A percentile compares a stretch with the other conserved stretches of the same genome.
These are phyloP conservation scores for Bathybates hornii DNA, from an alignment of 2,113 vertebrate genomes.

Conservation along the genomic window DNA sequence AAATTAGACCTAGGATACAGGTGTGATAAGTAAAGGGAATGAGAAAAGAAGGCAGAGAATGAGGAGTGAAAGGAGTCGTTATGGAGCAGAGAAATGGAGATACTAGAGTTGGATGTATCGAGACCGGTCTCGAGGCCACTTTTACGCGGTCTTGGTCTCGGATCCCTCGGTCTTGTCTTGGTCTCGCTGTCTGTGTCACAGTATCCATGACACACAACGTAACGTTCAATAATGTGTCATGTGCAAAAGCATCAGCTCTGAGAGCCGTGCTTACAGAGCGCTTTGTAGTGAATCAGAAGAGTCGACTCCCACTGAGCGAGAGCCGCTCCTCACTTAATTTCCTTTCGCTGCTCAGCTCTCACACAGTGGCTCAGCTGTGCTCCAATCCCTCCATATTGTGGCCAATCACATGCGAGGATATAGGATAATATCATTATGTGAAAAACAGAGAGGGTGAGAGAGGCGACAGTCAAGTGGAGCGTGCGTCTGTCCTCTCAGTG, in stretches of 20 bases:
- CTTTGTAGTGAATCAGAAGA: too few relatives aligned
- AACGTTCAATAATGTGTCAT: not conserved
- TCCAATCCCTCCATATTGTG: not conserved
- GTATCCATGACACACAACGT: not conserved
- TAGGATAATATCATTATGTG: not conserved
- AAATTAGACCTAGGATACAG: not conserved
- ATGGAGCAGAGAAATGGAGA: not conserved
- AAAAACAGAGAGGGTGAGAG: not conserved
- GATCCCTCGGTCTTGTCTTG: not conserved
- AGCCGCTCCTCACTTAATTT: not conserved
- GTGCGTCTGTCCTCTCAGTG: too few relatives aligned
- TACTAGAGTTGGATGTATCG: not conserved
- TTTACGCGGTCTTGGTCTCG: not conserved
- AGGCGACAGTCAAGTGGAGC: too few relatives aligned
- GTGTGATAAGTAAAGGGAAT: not conserved
- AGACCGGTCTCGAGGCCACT: not conserved
- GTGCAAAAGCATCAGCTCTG: not conserved
- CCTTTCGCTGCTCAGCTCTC: not conserved
- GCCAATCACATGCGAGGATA: not conserved
- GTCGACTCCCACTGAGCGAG: not conserved
- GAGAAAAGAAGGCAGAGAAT: not conserved
- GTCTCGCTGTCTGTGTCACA: not conserved
- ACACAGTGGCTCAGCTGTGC: not conserved
- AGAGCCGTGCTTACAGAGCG: not conserved
- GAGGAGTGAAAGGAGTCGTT: not conserved